Conservation (phyloP, 2,888 invertebrate species). For the Cloeon dipterum region DNA sequence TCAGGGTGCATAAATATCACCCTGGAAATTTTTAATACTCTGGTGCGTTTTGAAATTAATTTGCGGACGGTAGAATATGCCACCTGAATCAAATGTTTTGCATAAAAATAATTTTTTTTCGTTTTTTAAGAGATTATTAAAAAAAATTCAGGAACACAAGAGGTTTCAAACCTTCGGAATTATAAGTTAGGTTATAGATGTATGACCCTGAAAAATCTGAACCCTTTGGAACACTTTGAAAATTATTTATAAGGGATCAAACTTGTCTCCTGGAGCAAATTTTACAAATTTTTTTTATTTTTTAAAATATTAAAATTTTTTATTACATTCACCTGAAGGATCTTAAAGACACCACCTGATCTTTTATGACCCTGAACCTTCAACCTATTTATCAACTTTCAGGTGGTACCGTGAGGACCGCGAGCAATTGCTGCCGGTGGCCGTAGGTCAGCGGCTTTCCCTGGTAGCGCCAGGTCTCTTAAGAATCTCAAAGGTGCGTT, state of each 20-base stretch:
- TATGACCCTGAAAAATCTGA: too few relatives aligned
- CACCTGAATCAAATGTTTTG: not conserved
- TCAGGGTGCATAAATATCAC: too few relatives aligned
- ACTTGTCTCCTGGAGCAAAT: too few relatives aligned
- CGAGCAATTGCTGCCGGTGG: slow-evolving; percentile 41
- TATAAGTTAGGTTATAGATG: not conserved
- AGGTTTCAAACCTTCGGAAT: not conserved
- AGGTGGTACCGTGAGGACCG: slow-evolving; percentile 58
- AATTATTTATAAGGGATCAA: too few relatives aligned
- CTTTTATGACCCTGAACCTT: too few relatives aligned
- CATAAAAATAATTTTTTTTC: too few relatives aligned
- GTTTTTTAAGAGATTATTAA: not conserved
- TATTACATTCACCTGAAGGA: too few relatives aligned
- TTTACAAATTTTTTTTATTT: not conserved
- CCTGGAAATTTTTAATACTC: too few relatives aligned
- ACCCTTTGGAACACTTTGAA: too few relatives aligned
- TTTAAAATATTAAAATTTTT: slow-evolving; percentile 2
- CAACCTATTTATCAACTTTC: too few relatives aligned
- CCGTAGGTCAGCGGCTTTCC: slow-evolving; percentile 25
- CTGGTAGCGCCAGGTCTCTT: slow-evolving; percentile 38
- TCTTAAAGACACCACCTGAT: too few relatives aligned
- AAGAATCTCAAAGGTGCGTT: slow-evolving; percentile 38
- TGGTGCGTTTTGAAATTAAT: too few relatives aligned
- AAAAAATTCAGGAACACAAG: not conserved
- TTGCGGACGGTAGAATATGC: not conserved